Evolutionary conservation across 2,113 vertebrate genomes (phyloP).

Genomic region (Isurus oxyrinchus): DNA sequence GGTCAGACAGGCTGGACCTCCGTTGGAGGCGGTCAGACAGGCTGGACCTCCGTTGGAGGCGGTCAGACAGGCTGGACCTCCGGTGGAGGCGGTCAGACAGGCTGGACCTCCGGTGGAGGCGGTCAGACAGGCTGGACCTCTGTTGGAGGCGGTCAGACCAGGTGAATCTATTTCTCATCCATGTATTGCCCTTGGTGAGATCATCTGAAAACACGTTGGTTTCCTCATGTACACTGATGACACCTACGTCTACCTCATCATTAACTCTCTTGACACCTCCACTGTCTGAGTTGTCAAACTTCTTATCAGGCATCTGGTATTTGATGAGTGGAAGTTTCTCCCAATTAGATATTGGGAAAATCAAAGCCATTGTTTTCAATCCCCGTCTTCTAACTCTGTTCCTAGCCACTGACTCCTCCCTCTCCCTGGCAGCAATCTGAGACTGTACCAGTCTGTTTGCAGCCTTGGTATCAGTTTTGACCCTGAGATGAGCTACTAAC

Average conservation of each 20-base stretch:
- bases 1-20: too few relatives aligned
- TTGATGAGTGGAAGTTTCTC: background rate
- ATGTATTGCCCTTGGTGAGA: too few relatives aligned
- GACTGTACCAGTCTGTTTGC: background rate
- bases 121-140: too few relatives aligned
- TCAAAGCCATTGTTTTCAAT: background rate
- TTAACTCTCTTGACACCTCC: background rate
- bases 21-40: too few relatives aligned
- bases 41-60: too few relatives aligned
- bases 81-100: too few relatives aligned
- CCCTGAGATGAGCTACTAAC: background rate
- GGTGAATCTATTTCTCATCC: too few relatives aligned
- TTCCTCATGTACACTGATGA: background rate
- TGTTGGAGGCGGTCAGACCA: too few relatives aligned
- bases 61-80: too few relatives aligned
- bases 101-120: too few relatives aligned
- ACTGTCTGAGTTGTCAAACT: background rate
- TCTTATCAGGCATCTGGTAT: background rate
- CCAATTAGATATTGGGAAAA: background rate
- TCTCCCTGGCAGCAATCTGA: background rate
- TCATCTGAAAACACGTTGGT: background rate
- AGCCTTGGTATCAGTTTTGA: background rate
- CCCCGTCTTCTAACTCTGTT: background rate
- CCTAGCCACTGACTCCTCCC: too few relatives aligned
- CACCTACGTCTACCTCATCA: background rate